A percentile compares a stretch with the other conserved stretches of the same genome.
These are phyloP conservation scores for Dendrocincla fuliginosa DNA, from an alignment of 2,797 vertebrate genomes.

Conservation along the genomic window DNA sequence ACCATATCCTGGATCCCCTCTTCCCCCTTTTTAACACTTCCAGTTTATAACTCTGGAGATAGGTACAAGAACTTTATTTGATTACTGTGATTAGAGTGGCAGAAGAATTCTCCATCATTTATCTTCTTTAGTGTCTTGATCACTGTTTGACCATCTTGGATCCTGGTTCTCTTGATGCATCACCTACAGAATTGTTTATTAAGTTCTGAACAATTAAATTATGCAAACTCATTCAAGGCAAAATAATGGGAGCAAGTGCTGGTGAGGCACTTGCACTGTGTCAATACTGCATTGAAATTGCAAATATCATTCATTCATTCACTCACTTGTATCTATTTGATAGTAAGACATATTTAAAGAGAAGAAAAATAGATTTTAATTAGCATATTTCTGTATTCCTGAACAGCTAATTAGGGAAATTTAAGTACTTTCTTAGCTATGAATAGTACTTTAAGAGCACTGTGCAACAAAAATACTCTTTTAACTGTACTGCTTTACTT, in stretches of 20 bases:
- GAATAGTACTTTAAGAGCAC: neutral
- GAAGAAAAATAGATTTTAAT: constrained; percentile 29
- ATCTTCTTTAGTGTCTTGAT: neutral
- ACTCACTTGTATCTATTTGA: neutral
- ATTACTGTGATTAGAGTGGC: neutral
- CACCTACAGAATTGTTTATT: neutral
- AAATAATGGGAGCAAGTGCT: neutral
- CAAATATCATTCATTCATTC: neutral
- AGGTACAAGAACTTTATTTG: neutral
- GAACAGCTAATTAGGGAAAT: constrained; percentile 17
- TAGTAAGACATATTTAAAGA: neutral
- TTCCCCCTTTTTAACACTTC: too few relatives aligned
- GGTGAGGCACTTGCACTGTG: neutral
- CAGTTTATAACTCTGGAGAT: too few relatives aligned
- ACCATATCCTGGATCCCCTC: too few relatives aligned
- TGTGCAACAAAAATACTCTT: neutral
- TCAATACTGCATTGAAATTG: constrained; percentile 12
- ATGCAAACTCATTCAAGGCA: neutral
- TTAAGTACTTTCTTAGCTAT: constrained; percentile 5
- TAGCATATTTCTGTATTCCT: constrained; percentile 20
- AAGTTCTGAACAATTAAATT: neutral
- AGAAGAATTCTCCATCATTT: neutral
- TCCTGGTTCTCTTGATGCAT: neutral
- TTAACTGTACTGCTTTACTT: neutral
- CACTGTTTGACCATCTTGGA: neutral